Conservation (phyloP, 2,113 vertebrate genomes). For the Ptilonorhynchus violaceus region DNA sequence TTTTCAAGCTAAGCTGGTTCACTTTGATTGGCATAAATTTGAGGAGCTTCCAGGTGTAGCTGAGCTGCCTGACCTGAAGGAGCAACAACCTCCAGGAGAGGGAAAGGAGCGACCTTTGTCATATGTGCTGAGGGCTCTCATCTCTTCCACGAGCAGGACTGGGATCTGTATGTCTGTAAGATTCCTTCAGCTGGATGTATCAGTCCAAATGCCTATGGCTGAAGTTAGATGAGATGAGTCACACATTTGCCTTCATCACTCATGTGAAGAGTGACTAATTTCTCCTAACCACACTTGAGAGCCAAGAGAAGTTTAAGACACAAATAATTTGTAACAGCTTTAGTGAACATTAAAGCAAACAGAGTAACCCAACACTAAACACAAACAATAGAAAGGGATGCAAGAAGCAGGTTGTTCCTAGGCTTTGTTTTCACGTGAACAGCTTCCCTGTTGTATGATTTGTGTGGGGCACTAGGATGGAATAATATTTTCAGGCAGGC, state of each 20-base stretch:
- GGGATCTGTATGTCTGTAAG: neutral
- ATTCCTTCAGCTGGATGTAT: neutral
- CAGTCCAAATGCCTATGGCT: neutral
- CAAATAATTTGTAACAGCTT: slow-evolving; percentile 1
- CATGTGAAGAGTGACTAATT: neutral
- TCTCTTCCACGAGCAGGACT: neutral
- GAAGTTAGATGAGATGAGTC: neutral
- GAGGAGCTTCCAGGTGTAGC: neutral
- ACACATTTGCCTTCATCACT: neutral
- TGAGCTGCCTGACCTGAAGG: neutral
- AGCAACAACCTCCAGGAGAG: neutral
- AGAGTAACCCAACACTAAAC: neutral
- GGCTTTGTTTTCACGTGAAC: neutral
- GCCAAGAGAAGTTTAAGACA: neutral
- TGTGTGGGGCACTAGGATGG: neutral
- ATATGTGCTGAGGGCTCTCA: neutral
- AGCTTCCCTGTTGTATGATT: neutral
- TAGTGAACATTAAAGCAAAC: neutral
- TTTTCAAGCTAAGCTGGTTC: neutral
- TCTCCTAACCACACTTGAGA: neutral
- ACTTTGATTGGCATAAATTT: neutral
- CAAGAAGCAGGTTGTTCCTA: neutral
- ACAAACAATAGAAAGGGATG: neutral
- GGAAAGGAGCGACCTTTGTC: neutral
- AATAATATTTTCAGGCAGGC: neutral